Evolutionary conservation across 1,140 invertebrate genomes (phyloP).

Genomic region (Teleopsis dalmanni): DNA sequence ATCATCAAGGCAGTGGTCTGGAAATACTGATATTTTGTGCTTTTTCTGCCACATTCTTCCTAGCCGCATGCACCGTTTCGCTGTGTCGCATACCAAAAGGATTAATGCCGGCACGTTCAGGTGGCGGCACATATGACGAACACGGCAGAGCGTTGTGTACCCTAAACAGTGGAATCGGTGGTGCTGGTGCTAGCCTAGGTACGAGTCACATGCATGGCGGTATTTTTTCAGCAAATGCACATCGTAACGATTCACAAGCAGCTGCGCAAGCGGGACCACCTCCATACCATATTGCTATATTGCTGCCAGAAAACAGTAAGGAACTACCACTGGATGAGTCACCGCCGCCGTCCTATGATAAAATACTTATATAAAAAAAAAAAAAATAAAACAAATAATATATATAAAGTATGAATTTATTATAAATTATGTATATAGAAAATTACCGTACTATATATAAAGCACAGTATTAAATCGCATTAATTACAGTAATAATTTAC

Average conservation of each 20-base stretch:
- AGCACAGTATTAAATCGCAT: no score
- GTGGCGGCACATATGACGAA: constrained; percentile 13
- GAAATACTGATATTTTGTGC: constrained; percentile 60
- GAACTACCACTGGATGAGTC: constrained; percentile 45
- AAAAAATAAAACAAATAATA: neutral
- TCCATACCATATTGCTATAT: constrained; percentile 54
- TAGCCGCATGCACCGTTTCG: constrained; percentile 54
- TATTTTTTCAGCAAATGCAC: constrained; percentile 2
- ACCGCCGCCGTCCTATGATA: constrained; percentile 54
- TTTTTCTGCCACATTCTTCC: constrained; percentile 53
- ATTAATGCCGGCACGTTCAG: neutral
- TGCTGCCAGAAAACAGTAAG: constrained; percentile 45
- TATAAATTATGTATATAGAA: no score
- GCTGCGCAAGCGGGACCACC: constrained; percentile 37
- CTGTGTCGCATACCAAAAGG: constrained; percentile 46
- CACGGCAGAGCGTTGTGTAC: constrained; percentile 5
- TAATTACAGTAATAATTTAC: no score
- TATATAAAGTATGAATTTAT: neutral
- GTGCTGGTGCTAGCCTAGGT: constrained; percentile 1
- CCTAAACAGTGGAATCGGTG: constrained; percentile 2
- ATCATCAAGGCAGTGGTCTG: constrained; percentile 54
- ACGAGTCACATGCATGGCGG: neutral
- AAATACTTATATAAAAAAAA: constrained; percentile 45
- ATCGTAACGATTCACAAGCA: constrained; percentile 8
- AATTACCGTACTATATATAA: no score